Evolutionary conservation across 2,888 invertebrate species (phyloP).

Genomic region (Caenorhabditis sp.): DNA sequence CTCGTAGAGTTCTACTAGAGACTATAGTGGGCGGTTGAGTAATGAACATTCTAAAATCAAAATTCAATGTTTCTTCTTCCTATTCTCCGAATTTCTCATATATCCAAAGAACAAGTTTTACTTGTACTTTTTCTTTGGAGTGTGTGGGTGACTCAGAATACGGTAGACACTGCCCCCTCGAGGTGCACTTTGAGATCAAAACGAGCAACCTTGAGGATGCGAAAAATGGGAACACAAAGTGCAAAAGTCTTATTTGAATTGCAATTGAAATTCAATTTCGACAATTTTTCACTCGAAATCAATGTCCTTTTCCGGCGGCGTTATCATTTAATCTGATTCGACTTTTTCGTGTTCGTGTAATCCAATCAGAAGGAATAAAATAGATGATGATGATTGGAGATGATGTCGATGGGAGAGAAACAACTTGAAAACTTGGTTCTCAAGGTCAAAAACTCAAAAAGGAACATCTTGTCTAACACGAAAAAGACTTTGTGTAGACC

Average conservation of each 20-base stretch:
- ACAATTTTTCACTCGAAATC: background rate
- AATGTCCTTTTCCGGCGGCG: slow-evolving; percentile 33
- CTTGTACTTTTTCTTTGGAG: slow-evolving; percentile 9
- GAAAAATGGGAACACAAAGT: slow-evolving; percentile 34
- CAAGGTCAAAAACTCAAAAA: slow-evolving; percentile 50
- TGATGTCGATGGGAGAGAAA: background rate
- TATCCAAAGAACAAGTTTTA: slow-evolving; percentile 29
- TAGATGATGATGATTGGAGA: slow-evolving; percentile 3
- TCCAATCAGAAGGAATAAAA: slow-evolving; percentile 46
- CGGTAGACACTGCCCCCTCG: background rate
- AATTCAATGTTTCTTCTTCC: slow-evolving; percentile 14
- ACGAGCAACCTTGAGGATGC: slow-evolving; percentile 5
- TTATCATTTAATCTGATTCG: slow-evolving; percentile 56
- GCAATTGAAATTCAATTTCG: background rate
- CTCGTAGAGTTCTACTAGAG: background rate
- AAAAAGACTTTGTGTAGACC: slow-evolving; percentile 22
- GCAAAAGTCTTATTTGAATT: slow-evolving; percentile 12
- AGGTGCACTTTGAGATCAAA: slow-evolving; percentile 19
- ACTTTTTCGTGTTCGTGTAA: slow-evolving; percentile 50
- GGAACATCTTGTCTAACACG: slow-evolving; percentile 37
- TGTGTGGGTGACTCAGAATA: slow-evolving; percentile 15
- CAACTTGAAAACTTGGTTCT: slow-evolving; percentile 60
- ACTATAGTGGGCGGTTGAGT: background rate
- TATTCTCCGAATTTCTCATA: background rate
- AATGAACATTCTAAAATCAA: slow-evolving; percentile 34